A percentile compares a stretch with the other conserved stretches of the same genome.
Conservation (phyloP, 2,888 invertebrate species). For the Mamestra brassicae region DNA sequence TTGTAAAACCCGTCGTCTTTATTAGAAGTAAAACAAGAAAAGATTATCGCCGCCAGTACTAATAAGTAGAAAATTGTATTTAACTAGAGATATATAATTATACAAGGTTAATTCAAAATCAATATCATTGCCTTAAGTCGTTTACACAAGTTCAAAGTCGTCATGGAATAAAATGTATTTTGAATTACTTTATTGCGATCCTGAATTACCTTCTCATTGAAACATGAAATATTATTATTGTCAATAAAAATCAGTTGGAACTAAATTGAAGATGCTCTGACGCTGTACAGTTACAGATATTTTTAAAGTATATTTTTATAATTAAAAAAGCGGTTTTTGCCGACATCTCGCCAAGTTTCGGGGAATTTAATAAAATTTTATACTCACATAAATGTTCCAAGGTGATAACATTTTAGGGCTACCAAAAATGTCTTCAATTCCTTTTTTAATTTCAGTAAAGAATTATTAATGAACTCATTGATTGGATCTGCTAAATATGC, state of each 20-base stretch:
- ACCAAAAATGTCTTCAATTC: background rate
- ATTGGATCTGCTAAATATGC: background rate
- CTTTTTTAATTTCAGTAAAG: background rate
- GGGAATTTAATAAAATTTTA: slow-evolving; percentile 34
- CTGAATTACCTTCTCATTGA: slow-evolving; percentile 59
- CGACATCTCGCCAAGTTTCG: slow-evolving; percentile 22
- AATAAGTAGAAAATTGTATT: background rate
- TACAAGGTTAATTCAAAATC: slow-evolving; percentile 44
- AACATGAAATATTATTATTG: slow-evolving; percentile 66
- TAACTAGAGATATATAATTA: background rate
- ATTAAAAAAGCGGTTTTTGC: slow-evolving; percentile 18
- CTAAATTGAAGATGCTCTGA: slow-evolving; percentile 48
- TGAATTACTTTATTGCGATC: slow-evolving; percentile 56
- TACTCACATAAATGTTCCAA: background rate
- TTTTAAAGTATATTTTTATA: slow-evolving; percentile 18
- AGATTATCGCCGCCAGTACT: background rate
- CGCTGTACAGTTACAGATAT: slow-evolving; percentile 11
- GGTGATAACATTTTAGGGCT: background rate
- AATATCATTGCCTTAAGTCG: slow-evolving; percentile 43
- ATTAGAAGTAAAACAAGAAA: background rate
- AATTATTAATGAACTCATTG: background rate
- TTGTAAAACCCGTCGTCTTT: too few relatives aligned
- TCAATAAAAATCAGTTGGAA: slow-evolving; percentile 60
- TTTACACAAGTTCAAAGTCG: slow-evolving; percentile 55
- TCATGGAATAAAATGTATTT: slow-evolving; percentile 59